phyloP scores from a whole-genome alignment of 92 coral and sea anemone genomes.

The Porites lobata region DNA sequence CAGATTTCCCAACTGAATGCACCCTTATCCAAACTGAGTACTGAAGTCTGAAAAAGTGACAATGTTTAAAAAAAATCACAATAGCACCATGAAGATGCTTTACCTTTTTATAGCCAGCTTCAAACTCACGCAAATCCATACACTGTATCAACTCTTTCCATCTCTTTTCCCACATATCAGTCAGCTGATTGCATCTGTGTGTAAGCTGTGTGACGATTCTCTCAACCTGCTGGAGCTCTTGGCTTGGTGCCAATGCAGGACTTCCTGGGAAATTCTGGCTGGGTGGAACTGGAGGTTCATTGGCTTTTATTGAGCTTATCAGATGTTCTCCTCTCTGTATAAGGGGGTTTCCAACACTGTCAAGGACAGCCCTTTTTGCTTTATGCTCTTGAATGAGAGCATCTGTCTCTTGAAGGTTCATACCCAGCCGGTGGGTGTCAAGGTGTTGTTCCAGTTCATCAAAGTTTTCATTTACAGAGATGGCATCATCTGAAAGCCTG shows the following conservation, averaged over 20 bases:
- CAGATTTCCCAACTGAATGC: no score
- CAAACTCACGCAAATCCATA: conserved; percentile 82
- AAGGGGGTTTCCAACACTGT: conserved; percentile 69
- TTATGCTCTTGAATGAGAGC: conserved; percentile 79
- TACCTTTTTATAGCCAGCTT: conserved; percentile 92
- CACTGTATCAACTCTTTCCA: conserved; percentile 85
- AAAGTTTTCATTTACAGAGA: conserved; percentile 60
- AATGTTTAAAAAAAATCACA: no score
- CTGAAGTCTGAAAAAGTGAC: no score
- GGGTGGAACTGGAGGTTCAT: conserved; percentile 77
- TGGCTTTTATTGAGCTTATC: conserved; percentile 72
- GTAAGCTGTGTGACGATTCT: conserved; percentile 56
- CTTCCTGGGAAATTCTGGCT: conserved; percentile 68
- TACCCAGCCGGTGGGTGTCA: conserved; percentile 70
- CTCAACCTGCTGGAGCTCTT: conserved; percentile 73
- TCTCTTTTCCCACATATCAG: conserved; percentile 86
- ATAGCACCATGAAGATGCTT: not conserved
- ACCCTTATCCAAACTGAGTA: no score
- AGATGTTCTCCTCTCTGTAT: conserved; percentile 80
- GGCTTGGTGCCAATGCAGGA: conserved; percentile 67
- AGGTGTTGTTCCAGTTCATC: conserved; percentile 79
- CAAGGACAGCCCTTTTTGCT: conserved; percentile 64
- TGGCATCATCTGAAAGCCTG: conserved; percentile 68
- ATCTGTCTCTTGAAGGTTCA: conserved; percentile 68
- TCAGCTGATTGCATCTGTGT: conserved; percentile 69